A percentile compares a stretch with the other conserved stretches of the same genome.
Evolutionary conservation across 2,797 vertebrate genomes (phyloP).

Genomic region (Gambusia yucatana): DNA sequence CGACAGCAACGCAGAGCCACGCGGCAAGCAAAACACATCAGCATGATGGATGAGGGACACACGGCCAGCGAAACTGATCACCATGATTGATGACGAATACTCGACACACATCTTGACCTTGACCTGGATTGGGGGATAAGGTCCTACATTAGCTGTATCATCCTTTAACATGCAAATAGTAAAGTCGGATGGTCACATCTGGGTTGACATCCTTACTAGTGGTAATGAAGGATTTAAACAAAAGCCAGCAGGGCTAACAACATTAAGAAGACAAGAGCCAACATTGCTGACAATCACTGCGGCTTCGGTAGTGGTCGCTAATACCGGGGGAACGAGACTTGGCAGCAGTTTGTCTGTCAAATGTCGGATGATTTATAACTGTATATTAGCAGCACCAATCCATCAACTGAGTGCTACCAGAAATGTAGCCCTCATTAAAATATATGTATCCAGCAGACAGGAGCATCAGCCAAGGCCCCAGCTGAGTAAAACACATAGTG

Average conservation of each 20-base stretch:
- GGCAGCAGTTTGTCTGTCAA: conserved; percentile 66
- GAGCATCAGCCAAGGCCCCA: conserved; percentile 24
- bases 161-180: conserved; percentile 52
- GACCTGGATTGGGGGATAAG: conserved; percentile 55
- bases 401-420: conserved; percentile 58
- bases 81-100: conserved; percentile 78
- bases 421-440: conserved; percentile 67
- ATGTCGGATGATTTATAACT: conserved; percentile 71
- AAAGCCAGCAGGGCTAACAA: conserved; percentile 56
- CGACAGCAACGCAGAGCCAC: conserved; percentile 62
- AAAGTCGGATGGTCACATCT: conserved; percentile 47
- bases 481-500: conserved; percentile 20
- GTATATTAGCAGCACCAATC: conserved; percentile 59
- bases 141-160: conserved; percentile 26
- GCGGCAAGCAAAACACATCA: conserved; percentile 72
- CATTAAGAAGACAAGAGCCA: conserved; percentile 46
- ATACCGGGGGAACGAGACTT: conserved; percentile 38
- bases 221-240: conserved; percentile 69
- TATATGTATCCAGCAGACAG: conserved; percentile 48
- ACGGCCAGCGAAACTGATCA: conserved; percentile 77
- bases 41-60: conserved; percentile 83
- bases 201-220: conserved; percentile 44
- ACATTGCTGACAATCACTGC: conserved; percentile 50
- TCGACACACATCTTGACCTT: conserved; percentile 78
- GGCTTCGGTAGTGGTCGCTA: conserved; percentile 21